Conservation (phyloP, 2,113 vertebrate genomes). For the Dryoscopus gambensis region DNA sequence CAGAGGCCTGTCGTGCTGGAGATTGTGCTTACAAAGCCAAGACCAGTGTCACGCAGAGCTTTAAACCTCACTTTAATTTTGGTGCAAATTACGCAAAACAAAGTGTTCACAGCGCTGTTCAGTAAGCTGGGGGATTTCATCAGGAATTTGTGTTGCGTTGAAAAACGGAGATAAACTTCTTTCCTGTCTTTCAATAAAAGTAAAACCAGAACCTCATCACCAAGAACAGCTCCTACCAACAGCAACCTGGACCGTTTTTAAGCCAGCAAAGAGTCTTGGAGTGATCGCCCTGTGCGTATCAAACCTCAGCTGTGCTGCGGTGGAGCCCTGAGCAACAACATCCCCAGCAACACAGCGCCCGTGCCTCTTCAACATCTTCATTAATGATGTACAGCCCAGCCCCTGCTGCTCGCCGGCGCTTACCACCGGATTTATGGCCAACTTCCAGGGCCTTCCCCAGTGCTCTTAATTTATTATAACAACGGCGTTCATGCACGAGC, state of each 20-base stretch:
- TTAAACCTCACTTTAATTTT: constrained; percentile 1
- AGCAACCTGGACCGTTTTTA: background rate
- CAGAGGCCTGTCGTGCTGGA: background rate
- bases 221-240: background rate
- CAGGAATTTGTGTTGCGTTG: background rate
- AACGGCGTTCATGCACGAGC: background rate
- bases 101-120: background rate
- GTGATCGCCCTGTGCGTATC: background rate
- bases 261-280: background rate
- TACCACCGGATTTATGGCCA: constrained; percentile 15
- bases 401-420: background rate
- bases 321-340: background rate
- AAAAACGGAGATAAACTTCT: background rate
- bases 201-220: background rate
- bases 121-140: background rate
- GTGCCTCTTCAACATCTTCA: constrained; percentile 20
- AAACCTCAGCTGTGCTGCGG: background rate
- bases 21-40: background rate
- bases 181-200: background rate
- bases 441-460: background rate
- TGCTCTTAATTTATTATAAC: background rate
- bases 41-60: background rate
- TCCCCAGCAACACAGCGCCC: background rate
- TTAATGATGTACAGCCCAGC: background rate
- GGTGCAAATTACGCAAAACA: background rate